Percentiles rank a stretch among this genome's conserved stretches.
These are phyloP conservation scores for Drosophila mayaguana DNA, from an alignment of 2,888 invertebrate species.

Conservation along the genomic window DNA sequence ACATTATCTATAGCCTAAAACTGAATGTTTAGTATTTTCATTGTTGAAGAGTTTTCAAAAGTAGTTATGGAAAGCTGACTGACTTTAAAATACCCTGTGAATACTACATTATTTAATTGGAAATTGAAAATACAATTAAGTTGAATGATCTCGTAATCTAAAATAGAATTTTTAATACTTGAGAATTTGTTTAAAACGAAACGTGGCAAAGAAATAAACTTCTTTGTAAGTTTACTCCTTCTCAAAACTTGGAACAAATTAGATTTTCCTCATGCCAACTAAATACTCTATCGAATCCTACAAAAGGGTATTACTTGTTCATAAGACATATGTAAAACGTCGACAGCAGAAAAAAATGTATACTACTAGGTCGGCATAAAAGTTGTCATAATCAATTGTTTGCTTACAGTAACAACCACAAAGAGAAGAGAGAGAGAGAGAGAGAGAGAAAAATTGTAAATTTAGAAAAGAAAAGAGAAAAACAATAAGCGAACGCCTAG, in stretches of 20 bases:
- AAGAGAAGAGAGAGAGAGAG: constrained; percentile 3
- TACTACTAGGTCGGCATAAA: neutral
- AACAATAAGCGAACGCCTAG: constrained; percentile 11
- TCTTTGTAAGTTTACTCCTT: too few species aligned
- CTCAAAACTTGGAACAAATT: neutral
- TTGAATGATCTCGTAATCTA: too few species aligned
- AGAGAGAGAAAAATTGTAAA: constrained; percentile 9
- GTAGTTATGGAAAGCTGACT: neutral
- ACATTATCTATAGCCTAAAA: neutral
- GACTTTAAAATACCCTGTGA: neutral
- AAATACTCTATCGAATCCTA: too few species aligned
- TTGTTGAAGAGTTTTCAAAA: neutral
- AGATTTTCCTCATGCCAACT: neutral
- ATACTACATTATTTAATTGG: too few species aligned
- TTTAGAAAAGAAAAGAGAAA: constrained; percentile 14
- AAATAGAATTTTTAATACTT: too few species aligned
- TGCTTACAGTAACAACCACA: constrained; percentile 16
- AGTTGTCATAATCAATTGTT: constrained; percentile 30
- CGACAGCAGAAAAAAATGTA: neutral
- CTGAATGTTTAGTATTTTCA: neutral
- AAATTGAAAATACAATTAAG: too few species aligned
- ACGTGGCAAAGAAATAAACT: too few species aligned
- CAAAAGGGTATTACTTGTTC: neutral
- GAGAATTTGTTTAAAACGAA: too few species aligned
- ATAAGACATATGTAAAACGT: neutral